A percentile compares a stretch with the other conserved stretches of the same genome.
phyloP scores from a whole-genome alignment of 1,140 invertebrate species.

The Drosophila yakuba region DNA sequence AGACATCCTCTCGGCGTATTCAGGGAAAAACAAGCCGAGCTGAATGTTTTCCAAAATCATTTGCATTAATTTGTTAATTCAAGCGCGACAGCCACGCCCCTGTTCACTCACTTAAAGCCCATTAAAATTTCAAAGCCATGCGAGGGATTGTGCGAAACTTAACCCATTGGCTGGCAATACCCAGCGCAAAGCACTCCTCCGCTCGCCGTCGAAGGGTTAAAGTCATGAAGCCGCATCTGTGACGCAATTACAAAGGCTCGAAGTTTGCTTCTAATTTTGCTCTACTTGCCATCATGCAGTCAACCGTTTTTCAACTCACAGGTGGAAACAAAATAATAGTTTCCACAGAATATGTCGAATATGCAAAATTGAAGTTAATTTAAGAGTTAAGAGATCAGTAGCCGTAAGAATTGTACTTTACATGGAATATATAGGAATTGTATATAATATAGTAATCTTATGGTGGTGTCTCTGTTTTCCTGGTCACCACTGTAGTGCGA shows the following conservation, averaged over 20 bases:
- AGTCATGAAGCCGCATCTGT: constrained; percentile 25
- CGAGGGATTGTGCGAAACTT: constrained; percentile 10
- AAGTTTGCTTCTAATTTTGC: constrained; percentile 54
- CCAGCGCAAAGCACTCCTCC: neutral
- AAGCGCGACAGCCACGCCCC: constrained; percentile 71
- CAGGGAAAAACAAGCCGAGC: neutral
- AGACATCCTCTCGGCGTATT: constrained; percentile 14
- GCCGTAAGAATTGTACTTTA: no score
- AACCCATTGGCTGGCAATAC: constrained; percentile 21
- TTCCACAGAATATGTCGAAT: neutral
- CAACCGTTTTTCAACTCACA: constrained; percentile 11
- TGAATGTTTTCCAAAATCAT: constrained; percentile 48
- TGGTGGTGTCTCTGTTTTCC: neutral
- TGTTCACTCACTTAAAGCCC: constrained; percentile 55
- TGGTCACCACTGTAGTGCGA: constrained; percentile 41
- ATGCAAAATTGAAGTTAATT: no score
- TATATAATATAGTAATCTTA: no score
- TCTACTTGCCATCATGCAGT: constrained; percentile 20
- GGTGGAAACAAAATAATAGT: constrained; percentile 2
- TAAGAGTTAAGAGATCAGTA: no score
- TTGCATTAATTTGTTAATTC: constrained; percentile 84
- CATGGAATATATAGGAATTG: no score
- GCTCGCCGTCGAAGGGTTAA: constrained; percentile 16
- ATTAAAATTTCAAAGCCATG: constrained; percentile 69
- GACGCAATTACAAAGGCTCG: constrained; percentile 47